Evolutionary conservation across 2,888 invertebrate species (phyloP), one percentile per base, ranked within the genome.

Genomic region (Ophion obscuratus): DNA sequence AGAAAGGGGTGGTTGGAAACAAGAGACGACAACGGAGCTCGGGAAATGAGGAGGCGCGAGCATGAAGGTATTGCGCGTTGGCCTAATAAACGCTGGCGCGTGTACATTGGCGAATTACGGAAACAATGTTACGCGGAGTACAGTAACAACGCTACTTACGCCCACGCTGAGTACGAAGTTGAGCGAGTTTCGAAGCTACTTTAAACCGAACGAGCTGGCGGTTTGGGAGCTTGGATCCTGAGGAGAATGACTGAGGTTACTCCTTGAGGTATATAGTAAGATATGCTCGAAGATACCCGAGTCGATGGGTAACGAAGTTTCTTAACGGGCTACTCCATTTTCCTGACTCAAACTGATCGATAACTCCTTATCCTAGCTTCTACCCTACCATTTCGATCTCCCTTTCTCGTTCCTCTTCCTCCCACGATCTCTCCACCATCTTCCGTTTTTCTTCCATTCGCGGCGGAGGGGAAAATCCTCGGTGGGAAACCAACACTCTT

Each of bases 261-360:
- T 20, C 40, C 36, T 36, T 44, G 88, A 81, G 83, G 85, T 87
- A 87, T 84, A 82, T 79, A 57, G 44, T 10, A 67, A 74, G 53
- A 53, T 17, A 53, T 5, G 14, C 53, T 17, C 14, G 53, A 14
- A 53, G 53, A 53, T 53, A 53, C 53, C 53, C 53, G 53, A 53
- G 53, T 53, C 17, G 53, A 53, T 53, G 53, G 53, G 14, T 53
- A 92, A 91, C 90, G 89, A 91, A 91, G 91, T 93, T 92, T 88
- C 91, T 90, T 91, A 92, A 92, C 92, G 92, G 91, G 90, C 91
- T 92, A 91, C 91, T 64, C 91, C 90, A 91, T 92, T 91, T 91
- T 90, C 90, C 89, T 89, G 90, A 91, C 91, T 90, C 90, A 88
- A 91, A 90, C 92, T 91, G 91, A 93, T 94, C 92, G 92, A 94